Evolutionary conservation across 1,140 invertebrate genomes (phyloP).

Genomic region (Acromyrmex echinatior): DNA sequence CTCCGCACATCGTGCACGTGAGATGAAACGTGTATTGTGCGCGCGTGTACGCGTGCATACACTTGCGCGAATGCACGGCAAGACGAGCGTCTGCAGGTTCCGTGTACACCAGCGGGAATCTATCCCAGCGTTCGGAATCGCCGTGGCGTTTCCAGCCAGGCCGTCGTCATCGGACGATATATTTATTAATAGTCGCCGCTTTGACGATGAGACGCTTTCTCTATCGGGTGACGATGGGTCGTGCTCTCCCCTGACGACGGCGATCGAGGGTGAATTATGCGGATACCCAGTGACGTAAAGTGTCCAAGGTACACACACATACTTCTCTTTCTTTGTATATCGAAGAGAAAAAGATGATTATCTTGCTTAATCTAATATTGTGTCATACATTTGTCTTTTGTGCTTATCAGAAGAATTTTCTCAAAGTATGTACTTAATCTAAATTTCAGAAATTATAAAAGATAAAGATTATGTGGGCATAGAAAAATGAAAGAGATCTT

Average conservation of each 20-base stretch:
- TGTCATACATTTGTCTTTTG: neutral
- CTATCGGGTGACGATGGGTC: constrained; percentile 6
- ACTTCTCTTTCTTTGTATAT: neutral
- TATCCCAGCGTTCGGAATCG: constrained; percentile 66
- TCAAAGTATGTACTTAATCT: neutral
- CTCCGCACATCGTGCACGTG: constrained; percentile 45
- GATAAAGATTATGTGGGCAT: neutral
- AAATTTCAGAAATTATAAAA: neutral
- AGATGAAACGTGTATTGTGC: neutral
- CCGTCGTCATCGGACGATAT: constrained; percentile 38
- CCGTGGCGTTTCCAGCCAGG: constrained; percentile 46
- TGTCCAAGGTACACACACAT: neutral
- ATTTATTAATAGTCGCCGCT: constrained; percentile 74
- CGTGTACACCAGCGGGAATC: constrained; percentile 52
- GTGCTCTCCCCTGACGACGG: neutral
- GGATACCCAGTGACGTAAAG: constrained; percentile 15
- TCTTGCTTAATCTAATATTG: neutral
- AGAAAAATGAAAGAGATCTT: neutral
- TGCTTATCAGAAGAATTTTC: neutral
- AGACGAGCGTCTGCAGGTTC: constrained; percentile 47
- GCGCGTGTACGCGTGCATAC: neutral
- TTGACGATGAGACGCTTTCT: constrained; percentile 55
- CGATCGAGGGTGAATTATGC: constrained; percentile 29
- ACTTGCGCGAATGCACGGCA: constrained; percentile 6
- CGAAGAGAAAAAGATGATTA: neutral